phyloP scores from a whole-genome alignment of 2,888 invertebrate genomes.

The Eupsilia transversa region DNA sequence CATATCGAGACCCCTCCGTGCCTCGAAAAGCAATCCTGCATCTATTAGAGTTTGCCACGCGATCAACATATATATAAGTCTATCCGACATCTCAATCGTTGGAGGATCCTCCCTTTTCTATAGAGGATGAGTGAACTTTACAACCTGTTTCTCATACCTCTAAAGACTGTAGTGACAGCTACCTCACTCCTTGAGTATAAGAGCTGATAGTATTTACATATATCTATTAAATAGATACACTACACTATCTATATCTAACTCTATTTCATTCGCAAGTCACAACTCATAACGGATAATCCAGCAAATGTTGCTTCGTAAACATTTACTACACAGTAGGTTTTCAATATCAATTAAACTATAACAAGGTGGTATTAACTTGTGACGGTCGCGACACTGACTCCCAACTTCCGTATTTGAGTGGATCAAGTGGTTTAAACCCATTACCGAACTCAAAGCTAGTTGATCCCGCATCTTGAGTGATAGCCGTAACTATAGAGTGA shows the following conservation, averaged over 20 bases:
- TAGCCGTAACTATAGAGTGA: not conserved
- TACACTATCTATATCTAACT: not conserved
- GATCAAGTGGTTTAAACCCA: conserved; percentile 34
- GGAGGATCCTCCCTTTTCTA: no score
- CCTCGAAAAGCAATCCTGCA: no score
- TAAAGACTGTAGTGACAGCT: no score
- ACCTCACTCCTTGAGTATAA: no score
- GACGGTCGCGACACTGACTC: conserved; percentile 15
- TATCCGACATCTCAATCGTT: no score
- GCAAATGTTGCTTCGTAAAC: conserved; percentile 15
- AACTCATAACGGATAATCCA: not conserved
- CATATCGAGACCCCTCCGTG: no score
- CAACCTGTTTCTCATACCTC: no score
- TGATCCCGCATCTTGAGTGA: conserved; percentile 33
- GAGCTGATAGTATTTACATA: no score
- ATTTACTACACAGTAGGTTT: not conserved
- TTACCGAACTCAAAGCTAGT: conserved; percentile 10
- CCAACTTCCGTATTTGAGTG: conserved; percentile 28
- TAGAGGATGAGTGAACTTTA: no score
- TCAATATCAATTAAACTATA: conserved; percentile 19
- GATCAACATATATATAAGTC: no score
- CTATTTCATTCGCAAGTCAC: not conserved
- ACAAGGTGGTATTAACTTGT: conserved; percentile 27
- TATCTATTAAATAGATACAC: not conserved
- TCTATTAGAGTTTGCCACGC: no score